A percentile compares a stretch with the other conserved stretches of the same genome.
These are phyloP conservation scores for Coregonus clupeaformis DNA, from an alignment of 2,113 vertebrate genomes.

Conservation along the genomic window DNA sequence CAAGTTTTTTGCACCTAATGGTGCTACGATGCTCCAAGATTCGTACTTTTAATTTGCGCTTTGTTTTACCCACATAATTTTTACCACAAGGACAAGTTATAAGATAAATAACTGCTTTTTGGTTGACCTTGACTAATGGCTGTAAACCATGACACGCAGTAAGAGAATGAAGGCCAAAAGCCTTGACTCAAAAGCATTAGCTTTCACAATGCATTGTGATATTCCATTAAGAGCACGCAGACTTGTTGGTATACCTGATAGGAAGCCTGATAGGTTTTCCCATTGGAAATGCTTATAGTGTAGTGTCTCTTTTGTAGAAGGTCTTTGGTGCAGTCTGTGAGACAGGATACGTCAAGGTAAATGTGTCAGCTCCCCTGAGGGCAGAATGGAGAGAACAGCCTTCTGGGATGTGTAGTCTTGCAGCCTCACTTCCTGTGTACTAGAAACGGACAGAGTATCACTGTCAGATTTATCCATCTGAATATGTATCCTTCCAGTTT, in stretches of 20 bases:
- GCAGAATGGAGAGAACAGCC: not conserved
- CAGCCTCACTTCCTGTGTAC: not conserved
- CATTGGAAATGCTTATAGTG: not conserved
- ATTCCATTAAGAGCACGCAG: no score
- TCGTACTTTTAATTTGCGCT: no score
- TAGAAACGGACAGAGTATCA: not conserved
- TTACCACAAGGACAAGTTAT: no score
- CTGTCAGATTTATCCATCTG: not conserved
- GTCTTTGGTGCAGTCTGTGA: not conserved
- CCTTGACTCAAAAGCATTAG: no score
- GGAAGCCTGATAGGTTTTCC: not conserved
- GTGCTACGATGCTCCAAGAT: no score
- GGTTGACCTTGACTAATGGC: no score
- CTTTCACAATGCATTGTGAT: no score
- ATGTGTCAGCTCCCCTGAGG: not conserved
- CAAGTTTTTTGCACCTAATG: no score
- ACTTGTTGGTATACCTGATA: no score
- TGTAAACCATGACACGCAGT: not conserved
- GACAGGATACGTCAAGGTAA: not conserved
- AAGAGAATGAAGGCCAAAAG: not conserved
- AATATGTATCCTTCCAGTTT: not conserved
- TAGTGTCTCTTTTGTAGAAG: not conserved
- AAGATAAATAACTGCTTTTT: no score
- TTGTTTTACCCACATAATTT: no score
- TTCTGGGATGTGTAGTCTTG: slow-evolving; percentile 11